These are phyloP conservation scores for Melanerpes aurifrons DNA, from an alignment of 2,113 vertebrate genomes.

Conservation along the genomic window DNA sequence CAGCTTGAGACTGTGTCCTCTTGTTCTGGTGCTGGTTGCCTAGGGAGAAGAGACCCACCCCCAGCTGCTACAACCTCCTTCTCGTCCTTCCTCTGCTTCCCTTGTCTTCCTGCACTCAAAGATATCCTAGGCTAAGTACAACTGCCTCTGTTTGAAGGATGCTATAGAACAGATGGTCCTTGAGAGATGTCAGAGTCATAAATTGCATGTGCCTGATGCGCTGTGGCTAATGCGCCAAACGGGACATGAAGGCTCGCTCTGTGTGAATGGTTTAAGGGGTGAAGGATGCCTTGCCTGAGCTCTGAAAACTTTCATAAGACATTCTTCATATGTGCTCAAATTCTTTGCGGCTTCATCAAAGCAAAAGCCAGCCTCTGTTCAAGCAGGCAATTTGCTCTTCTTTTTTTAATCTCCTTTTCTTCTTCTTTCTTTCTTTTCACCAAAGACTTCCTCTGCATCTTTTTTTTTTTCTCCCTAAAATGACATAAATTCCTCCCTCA, in stretches of 20 bases:
- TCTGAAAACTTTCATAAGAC: not conserved
- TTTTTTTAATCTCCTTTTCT: not conserved
- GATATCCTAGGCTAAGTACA: not conserved
- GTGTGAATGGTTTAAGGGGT: not conserved
- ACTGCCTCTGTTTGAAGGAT: not conserved
- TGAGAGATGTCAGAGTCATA: not conserved
- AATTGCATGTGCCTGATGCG: not conserved
- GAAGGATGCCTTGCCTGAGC: not conserved
- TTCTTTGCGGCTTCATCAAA: conserved; percentile 46
- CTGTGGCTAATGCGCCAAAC: not conserved
- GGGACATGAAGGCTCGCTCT: not conserved
- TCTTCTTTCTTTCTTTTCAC: not conserved
- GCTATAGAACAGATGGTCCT: not conserved
- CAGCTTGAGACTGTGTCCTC: too few relatives aligned
- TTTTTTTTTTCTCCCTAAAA: not conserved
- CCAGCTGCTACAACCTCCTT: too few relatives aligned
- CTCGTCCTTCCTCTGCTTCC: not conserved
- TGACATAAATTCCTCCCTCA: not conserved
- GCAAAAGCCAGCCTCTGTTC: conserved; percentile 16
- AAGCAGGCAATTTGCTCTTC: not conserved
- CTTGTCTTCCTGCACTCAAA: not conserved
- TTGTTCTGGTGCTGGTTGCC: too few relatives aligned
- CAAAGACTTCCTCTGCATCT: not conserved
- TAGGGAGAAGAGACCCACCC: too few relatives aligned
- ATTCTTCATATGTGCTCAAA: not conserved